These are phyloP conservation scores for Centruroides vittatus DNA, from an alignment of 1,140 invertebrate genomes.

Conservation along the genomic window DNA sequence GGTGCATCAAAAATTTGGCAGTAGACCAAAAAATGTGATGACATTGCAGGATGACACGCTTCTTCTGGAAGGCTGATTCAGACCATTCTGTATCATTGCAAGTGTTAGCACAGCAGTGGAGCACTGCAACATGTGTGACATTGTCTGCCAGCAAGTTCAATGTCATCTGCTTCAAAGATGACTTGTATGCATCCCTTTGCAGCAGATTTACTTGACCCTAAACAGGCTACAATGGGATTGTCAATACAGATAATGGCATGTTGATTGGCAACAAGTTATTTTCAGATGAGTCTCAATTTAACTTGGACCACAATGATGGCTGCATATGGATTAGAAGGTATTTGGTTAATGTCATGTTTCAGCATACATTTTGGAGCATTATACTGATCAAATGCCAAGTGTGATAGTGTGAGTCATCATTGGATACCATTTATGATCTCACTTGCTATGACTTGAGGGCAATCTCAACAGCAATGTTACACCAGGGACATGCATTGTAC, in stretches of 20 bases:
- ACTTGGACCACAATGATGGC: background rate
- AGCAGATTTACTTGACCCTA: background rate
- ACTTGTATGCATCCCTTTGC: background rate
- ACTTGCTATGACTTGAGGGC: background rate
- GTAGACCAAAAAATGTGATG: background rate
- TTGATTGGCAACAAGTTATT: background rate
- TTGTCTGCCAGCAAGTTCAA: slow-evolving; percentile 15
- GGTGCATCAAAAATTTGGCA: background rate
- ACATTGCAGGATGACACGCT: background rate
- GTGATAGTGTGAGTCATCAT: background rate
- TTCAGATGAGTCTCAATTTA: background rate
- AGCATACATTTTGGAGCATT: background rate
- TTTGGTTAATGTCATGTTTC: background rate
- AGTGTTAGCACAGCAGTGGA: background rate
- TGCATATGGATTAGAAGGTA: too few relatives aligned
- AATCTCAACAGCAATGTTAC: background rate
- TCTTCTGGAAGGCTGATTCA: background rate
- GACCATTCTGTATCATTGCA: background rate
- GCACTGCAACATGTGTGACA: background rate
- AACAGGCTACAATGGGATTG: background rate
- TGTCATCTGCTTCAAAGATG: slow-evolving; percentile 3
- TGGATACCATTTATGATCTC: background rate
- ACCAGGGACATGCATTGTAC: background rate
- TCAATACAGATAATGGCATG: background rate
- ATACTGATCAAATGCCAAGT: background rate